A percentile compares a stretch with the other conserved stretches of the same genome.
These are phyloP conservation scores for Macaca nemestrina DNA, from an alignment of 2,113 vertebrate species.

Conservation along the genomic window DNA sequence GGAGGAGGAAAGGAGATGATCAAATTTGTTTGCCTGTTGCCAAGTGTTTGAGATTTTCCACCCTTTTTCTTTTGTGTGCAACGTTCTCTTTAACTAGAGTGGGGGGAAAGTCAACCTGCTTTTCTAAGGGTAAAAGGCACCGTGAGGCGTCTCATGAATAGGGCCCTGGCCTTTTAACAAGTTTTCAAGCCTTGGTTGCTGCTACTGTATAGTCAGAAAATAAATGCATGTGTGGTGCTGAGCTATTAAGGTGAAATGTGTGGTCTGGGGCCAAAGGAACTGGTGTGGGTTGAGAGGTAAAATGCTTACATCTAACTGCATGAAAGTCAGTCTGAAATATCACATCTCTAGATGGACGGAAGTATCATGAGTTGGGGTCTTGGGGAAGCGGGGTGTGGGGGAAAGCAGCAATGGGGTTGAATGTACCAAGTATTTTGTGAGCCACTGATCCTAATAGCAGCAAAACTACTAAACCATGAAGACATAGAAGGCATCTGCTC, in stretches of 20 bases:
- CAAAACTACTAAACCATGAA: background rate
- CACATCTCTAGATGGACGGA: background rate
- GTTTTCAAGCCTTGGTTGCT: constrained; percentile 66
- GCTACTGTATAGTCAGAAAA: constrained; percentile 41
- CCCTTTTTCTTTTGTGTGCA: constrained; percentile 60
- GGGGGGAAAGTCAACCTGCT: background rate
- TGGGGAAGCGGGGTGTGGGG: background rate
- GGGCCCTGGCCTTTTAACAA: constrained; percentile 35
- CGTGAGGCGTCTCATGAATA: background rate
- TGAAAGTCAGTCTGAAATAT: background rate
- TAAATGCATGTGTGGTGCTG: background rate
- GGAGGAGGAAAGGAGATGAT: constrained; percentile 55
- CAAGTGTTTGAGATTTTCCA: constrained; percentile 54
- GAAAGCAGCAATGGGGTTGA: background rate
- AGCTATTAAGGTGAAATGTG: background rate
- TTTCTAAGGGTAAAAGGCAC: constrained; percentile 63
- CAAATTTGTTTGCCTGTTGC: constrained; percentile 60
- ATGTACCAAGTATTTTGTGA: rapidly evolving
- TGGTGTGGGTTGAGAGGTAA: background rate
- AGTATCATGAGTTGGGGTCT: background rate
- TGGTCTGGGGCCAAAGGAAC: background rate
- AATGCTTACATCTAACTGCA: background rate
- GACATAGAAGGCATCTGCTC: background rate
- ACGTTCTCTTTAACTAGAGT: background rate
- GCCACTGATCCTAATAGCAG: background rate